phyloP scores from a whole-genome alignment of 2,113 vertebrate species.

The Penelope pileata region DNA sequence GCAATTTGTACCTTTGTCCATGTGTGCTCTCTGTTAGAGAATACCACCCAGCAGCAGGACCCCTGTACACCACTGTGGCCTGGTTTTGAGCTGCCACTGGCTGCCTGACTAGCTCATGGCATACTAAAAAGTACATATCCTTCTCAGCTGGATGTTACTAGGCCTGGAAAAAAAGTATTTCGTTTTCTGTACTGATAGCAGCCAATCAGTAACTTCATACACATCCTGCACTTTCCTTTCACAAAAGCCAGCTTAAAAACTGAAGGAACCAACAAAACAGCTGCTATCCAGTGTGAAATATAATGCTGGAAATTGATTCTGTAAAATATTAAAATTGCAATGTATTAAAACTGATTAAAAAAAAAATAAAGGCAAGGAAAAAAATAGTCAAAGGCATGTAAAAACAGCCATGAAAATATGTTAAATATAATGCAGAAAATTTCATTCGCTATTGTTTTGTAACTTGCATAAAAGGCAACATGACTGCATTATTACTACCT shows the following conservation, averaged over 20 bases:
- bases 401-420: background rate
- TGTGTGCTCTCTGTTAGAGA: background rate
- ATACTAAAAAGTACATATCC: background rate
- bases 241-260: background rate
- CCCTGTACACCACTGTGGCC: background rate
- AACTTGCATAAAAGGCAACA: background rate
- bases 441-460: background rate
- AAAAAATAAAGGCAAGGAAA: background rate
- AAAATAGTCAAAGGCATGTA: background rate
- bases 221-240: background rate
- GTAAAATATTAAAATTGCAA: background rate
- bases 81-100: background rate
- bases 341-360: background rate
- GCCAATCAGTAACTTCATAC: background rate
- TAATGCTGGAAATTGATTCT: background rate
- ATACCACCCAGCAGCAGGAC: background rate
- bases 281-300: background rate
- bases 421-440: background rate
- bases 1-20: constrained; percentile 31
- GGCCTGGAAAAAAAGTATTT: background rate
- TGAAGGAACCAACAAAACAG: background rate
- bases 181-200: background rate
- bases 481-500: background rate
- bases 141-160: background rate
- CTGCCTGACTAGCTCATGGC: background rate